Evolutionary conservation across 2,113 vertebrate species (phyloP), one percentile per base, ranked within the genome.

Genomic region (Cyanistes caeruleus): DNA sequence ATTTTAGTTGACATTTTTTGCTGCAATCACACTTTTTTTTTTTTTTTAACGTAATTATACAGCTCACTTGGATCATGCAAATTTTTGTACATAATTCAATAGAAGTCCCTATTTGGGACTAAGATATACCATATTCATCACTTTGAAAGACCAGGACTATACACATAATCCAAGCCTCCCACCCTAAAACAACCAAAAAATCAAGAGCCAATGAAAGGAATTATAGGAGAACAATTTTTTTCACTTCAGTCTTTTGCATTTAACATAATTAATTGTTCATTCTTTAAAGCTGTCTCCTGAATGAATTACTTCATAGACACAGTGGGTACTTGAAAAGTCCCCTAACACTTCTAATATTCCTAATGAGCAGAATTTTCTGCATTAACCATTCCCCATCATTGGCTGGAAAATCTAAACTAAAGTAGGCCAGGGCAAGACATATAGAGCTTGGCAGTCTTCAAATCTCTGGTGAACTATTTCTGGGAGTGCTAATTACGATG

Each of bases 381-480:
- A 84, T 92, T 94, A 86, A 93, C 68, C 63, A 92, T 91, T 83
- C 67, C 13, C 33, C 68, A 77, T 53, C 56, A n/a, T 4, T 81
- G 78, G 46, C 35, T 96, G 77, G 22, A 83, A 96, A 73, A 91
- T 14, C 55, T 88, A 59, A 69, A 52, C 70, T 79, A 93, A 94
- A 94, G 51, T 91, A 94, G 92, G 87, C 68, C 95, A 94, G 72
- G 59, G 60, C 67, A 93, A 88, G 75, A 77, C 68, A 52, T 63
- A 64, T 35, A 86, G 28, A 65, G 27, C 31, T 87, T 92, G 79
- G 60, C 81, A 84, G 46, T 70, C 49, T 88, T 88, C 75, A 96
- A 87, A 94, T 85, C 87, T 93, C 91, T 83, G 80, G 67, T 90
- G 87, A 95, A 90, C 78, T 90, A 48, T 91, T 95, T 93, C 58